These are phyloP conservation scores for Dendrolimus pini DNA, from an alignment of 2,888 invertebrate species.

Conservation along the genomic window DNA sequence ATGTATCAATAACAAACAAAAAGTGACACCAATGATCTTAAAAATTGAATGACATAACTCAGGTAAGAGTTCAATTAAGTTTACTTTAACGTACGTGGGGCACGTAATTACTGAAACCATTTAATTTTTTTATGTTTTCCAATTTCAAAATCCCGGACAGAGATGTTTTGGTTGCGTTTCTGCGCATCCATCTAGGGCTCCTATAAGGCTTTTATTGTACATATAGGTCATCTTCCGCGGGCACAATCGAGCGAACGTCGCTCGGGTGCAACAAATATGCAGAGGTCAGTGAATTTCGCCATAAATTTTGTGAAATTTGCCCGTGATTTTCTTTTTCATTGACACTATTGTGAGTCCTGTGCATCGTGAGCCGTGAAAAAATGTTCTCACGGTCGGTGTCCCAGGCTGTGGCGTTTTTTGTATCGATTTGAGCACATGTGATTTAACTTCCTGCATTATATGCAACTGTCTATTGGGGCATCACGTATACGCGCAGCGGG, in stretches of 20 bases:
- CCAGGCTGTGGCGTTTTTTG: constrained; percentile 32
- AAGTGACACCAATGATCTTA: constrained; percentile 32
- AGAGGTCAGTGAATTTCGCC: constrained; percentile 50
- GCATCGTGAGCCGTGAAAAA: constrained; percentile 44
- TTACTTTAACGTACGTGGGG: constrained; percentile 37
- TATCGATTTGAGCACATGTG: constrained; percentile 36
- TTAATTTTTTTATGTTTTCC: constrained; percentile 53
- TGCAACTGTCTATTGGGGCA: constrained; percentile 16
- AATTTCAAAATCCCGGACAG: constrained; percentile 45
- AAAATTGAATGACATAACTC: constrained; percentile 19
- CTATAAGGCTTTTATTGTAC: constrained; percentile 10
- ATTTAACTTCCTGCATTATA: constrained; percentile 43
- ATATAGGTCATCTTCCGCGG: constrained; percentile 27
- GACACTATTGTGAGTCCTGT: constrained; percentile 37
- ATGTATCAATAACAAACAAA: constrained; percentile 35
- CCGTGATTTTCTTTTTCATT: constrained; percentile 36
- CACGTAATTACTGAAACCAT: constrained; percentile 46
- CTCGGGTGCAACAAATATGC: constrained; percentile 28
- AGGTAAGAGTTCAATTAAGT: constrained; percentile 34
- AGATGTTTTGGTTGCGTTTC: constrained; percentile 46
- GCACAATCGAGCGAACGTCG: constrained; percentile 15
- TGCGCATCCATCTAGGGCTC: constrained; percentile 38
- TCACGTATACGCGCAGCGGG: constrained; percentile 11
- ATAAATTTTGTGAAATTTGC: constrained; percentile 33
- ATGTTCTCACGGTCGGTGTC: constrained; percentile 53